Evolutionary conservation across 2,888 invertebrate species (phyloP).

Genomic region (Matsumyia berberina): DNA sequence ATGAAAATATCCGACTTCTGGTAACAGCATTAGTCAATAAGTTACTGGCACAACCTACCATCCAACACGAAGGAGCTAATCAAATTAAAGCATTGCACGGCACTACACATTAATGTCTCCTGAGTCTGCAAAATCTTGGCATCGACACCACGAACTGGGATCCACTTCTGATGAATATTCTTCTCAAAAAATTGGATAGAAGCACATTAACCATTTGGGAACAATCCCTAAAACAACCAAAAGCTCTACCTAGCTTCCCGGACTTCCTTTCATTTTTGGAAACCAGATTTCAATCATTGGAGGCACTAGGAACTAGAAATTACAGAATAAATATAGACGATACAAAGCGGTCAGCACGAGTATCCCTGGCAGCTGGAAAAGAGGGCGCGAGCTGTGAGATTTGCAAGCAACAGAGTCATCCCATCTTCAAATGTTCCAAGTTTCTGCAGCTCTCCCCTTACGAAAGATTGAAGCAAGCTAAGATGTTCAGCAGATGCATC

Average conservation of each 20-base stretch:
- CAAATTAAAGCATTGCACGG: conserved; percentile 17
- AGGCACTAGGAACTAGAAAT: no score
- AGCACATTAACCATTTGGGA: neutral
- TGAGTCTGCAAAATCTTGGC: conserved; percentile 31
- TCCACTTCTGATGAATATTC: conserved; percentile 17
- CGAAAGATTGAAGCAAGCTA: neutral
- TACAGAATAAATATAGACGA: no score
- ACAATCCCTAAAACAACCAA: neutral
- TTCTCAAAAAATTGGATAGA: neutral
- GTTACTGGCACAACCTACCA: neutral
- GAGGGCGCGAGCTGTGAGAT: no score
- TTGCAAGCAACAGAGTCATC: no score
- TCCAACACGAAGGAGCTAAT: neutral
- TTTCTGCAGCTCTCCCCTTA: neutral
- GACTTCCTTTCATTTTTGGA: no score
- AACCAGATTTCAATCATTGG: no score
- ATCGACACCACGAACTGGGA: conserved; percentile 15
- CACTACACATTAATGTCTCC: conserved; percentile 13
- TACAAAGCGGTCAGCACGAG: no score
- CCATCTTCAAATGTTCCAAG: neutral
- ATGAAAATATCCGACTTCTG: conserved; percentile 38
- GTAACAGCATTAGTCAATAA: conserved; percentile 10
- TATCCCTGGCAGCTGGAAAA: no score
- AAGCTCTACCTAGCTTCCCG: no score
- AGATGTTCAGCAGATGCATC: no score